Conservation (phyloP, 2,888 invertebrate genomes). For the Caradrina clavipalpis region DNA sequence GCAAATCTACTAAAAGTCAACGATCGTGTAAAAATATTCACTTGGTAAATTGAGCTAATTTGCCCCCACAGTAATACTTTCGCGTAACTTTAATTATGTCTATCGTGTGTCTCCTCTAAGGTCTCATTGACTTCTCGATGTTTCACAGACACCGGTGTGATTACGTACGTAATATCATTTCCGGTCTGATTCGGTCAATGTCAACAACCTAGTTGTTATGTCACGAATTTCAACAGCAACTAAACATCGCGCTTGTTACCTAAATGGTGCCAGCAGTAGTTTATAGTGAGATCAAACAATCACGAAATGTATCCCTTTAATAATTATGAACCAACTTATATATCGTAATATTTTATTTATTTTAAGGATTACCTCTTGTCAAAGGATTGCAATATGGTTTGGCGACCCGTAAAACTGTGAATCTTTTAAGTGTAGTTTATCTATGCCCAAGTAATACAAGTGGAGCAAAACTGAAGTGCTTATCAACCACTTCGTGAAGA, state of each 20-base stretch:
- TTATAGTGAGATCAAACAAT: neutral
- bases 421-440: no score
- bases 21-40: no score
- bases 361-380: neutral
- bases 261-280: no score
- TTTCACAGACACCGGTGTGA: constrained; percentile 6
- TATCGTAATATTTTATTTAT: no score
- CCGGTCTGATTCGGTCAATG: constrained; percentile 37
- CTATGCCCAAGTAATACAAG: no score
- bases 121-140: neutral
- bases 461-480: no score
- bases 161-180: constrained; percentile 22
- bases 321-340: neutral
- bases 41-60: neutral
- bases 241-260: no score
- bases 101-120: neutral
- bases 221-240: neutral
- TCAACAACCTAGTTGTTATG: constrained; percentile 25
- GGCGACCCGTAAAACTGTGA: neutral
- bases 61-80: no score
- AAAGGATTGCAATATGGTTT: neutral
- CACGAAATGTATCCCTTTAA: constrained; percentile 11
- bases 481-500: no score
- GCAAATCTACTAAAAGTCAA: no score
- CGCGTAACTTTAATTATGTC: no score